These are phyloP conservation scores for Papilio dardanus DNA, from an alignment of 1,140 invertebrate genomes.

Conservation along the genomic window DNA sequence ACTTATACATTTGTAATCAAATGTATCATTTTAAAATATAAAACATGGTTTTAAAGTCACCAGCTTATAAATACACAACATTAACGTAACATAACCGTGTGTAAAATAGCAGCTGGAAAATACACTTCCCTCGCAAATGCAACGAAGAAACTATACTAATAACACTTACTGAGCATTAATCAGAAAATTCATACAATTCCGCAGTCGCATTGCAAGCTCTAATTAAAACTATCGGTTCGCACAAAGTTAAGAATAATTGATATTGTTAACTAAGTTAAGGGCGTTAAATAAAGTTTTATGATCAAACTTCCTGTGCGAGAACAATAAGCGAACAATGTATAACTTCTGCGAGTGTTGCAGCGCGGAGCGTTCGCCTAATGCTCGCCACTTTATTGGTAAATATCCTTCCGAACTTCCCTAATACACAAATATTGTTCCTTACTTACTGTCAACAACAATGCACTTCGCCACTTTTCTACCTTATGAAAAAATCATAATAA, in stretches of 20 bases:
- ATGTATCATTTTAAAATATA: no score
- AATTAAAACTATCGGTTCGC: conserved; percentile 44
- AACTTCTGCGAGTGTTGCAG: conserved; percentile 57
- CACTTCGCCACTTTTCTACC: conserved; percentile 32
- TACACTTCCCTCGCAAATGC: not conserved
- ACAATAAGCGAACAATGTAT: conserved; percentile 62
- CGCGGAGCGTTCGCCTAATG: conserved; percentile 52
- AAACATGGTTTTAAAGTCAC: no score
- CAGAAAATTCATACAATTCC: conserved; percentile 29
- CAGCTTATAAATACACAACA: no score
- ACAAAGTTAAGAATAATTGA: conserved; percentile 44
- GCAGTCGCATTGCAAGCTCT: conserved; percentile 39
- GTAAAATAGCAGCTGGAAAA: not conserved
- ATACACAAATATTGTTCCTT: conserved; percentile 44
- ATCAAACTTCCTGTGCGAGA: conserved; percentile 59
- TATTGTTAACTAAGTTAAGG: conserved; percentile 45
- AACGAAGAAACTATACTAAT: conserved; percentile 3
- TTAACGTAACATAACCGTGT: not conserved
- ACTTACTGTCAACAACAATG: conserved; percentile 33
- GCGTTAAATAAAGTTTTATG: conserved; percentile 64
- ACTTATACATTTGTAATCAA: no score
- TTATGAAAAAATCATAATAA: not conserved
- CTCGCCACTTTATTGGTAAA: conserved; percentile 64
- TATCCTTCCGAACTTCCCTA: conserved; percentile 52
- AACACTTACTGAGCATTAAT: conserved; percentile 20